phyloP scores from a whole-genome alignment of 2,113 vertebrate species.

The Equus przewalskii region DNA sequence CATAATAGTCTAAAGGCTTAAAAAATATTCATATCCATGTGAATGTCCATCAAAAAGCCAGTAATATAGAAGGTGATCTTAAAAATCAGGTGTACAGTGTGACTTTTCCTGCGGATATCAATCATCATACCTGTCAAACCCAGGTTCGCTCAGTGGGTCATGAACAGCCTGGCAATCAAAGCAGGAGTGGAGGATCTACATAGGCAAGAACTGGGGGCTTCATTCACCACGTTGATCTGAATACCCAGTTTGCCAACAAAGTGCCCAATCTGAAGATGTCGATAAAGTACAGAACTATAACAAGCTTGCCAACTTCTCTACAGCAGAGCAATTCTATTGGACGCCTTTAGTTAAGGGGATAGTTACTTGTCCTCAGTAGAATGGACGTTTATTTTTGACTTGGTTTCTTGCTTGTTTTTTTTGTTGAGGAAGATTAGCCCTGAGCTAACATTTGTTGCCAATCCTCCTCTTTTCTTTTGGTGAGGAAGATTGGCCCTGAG shows the following conservation, averaged over 20 bases:
- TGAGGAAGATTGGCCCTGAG: no score
- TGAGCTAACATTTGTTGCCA: no score
- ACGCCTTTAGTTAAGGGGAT: neutral
- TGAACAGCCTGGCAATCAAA: neutral
- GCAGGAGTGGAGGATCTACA: no score
- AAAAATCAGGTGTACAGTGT: neutral
- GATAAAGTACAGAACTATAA: neutral
- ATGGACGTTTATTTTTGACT: neutral
- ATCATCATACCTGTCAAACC: neutral
- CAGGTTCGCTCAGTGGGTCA: neutral
- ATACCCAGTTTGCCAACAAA: neutral
- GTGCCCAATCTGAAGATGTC: neutral
- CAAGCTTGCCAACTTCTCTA: neutral
- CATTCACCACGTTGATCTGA: neutral
- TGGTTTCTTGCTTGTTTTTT: neutral
- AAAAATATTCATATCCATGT: neutral
- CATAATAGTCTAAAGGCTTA: neutral
- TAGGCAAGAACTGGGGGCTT: neutral
- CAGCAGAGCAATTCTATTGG: neutral
- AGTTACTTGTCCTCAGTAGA: neutral
- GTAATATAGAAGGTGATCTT: neutral
- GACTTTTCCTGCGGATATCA: neutral
- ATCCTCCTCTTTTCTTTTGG: no score
- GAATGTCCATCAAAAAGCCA: neutral
- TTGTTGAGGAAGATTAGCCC: no score